A percentile compares a stretch with the other conserved stretches of the same genome.
Conservation (phyloP, 2,113 vertebrate species). For the Leptobrachium ailaonicum region DNA sequence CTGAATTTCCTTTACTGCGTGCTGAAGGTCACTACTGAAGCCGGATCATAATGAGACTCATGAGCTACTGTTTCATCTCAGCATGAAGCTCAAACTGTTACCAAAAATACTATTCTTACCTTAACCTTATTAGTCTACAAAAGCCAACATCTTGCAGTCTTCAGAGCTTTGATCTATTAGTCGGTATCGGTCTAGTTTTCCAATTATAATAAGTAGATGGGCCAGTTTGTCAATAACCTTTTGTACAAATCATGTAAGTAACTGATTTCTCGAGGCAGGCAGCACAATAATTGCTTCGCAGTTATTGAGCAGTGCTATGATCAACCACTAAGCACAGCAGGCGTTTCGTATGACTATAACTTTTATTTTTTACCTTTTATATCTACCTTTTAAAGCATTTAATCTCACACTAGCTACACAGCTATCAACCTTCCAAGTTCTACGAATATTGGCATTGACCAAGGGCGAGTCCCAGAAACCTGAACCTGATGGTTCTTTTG, state of each 20-base stretch:
- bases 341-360: no score
- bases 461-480: no score
- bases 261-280: not conserved
- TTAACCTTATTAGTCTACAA: conserved; percentile 50
- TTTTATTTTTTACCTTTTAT: no score
- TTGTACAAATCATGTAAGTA: not conserved
- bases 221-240: conserved; percentile 13
- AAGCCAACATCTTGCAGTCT: conserved; percentile 38
- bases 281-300: not conserved
- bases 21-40: conserved; percentile 61
- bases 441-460: no score
- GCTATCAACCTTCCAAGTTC: no score
- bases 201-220: conserved; percentile 34
- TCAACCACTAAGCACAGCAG: not conserved
- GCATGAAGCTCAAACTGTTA: conserved; percentile 45
- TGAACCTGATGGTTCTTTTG: no score
- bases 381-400: no score
- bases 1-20: conserved; percentile 59
- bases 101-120: conserved; percentile 48
- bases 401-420: no score
- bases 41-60: conserved; percentile 55
- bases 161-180: conserved; percentile 50
- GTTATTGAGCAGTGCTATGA: not conserved
- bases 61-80: conserved; percentile 57
- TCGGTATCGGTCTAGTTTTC: conserved; percentile 4